These are phyloP conservation scores for Drosophila sp. DNA, from an alignment of 1,140 invertebrate species.

Conservation along the genomic window DNA sequence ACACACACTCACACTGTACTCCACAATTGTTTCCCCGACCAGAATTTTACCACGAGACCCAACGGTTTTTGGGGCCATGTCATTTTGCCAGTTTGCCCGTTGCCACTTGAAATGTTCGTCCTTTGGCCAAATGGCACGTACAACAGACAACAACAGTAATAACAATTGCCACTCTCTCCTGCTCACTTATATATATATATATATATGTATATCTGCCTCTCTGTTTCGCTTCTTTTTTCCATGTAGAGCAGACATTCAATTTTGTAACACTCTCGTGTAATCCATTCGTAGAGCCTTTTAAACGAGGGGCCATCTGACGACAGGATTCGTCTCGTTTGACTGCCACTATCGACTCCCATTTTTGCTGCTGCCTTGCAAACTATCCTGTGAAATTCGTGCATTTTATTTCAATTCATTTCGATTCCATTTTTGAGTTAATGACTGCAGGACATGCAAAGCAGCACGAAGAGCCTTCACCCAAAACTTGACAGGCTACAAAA, in stretches of 20 bases:
- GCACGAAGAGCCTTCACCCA: constrained; percentile 19
- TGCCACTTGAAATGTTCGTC: constrained; percentile 58
- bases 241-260: constrained; percentile 52
- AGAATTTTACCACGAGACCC: not conserved
- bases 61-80: not conserved
- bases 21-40: not conserved
- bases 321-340: constrained; percentile 32
- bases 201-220: no score
- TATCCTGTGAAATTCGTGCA: constrained; percentile 62
- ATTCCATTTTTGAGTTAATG: constrained; percentile 77
- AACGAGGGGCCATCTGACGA: constrained; percentile 30
- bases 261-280: constrained; percentile 70
- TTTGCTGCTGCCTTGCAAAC: constrained; percentile 21
- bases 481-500: constrained; percentile 4
- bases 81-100: constrained; percentile 53
- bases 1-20: not conserved
- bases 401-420: constrained; percentile 79
- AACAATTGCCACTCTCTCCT: constrained; percentile 18
- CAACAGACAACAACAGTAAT: constrained; percentile 37
- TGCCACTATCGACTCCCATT: constrained; percentile 19
- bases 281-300: constrained; percentile 41
- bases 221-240: constrained; percentile 4
- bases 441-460: constrained; percentile 75
- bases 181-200: not conserved
- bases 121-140: constrained; percentile 71